These are phyloP conservation scores for Diorhabda carinulata DNA, from an alignment of 1,140 invertebrate genomes.

Conservation along the genomic window DNA sequence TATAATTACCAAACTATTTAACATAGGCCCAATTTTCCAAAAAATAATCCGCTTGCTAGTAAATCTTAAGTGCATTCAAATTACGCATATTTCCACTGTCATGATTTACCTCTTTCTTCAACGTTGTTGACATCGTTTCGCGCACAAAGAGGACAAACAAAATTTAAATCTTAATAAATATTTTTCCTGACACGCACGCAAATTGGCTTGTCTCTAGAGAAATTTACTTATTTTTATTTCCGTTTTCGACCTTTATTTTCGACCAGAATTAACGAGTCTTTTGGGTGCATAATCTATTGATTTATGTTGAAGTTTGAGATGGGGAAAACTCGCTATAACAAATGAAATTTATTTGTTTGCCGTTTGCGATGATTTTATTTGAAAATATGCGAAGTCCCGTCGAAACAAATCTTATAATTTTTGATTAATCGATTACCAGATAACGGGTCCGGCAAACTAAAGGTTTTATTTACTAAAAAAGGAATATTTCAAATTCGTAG, in stretches of 20 bases:
- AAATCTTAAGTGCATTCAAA: too few species aligned
- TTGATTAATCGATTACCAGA: not conserved
- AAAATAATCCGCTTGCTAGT: too few species aligned
- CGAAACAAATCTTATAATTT: conserved; percentile 8
- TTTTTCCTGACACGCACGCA: conserved; percentile 15
- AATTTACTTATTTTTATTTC: conserved; percentile 16
- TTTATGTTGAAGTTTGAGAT: conserved; percentile 7
- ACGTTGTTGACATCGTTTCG: not conserved
- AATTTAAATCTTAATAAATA: conserved; percentile 30
- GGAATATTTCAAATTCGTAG: not conserved
- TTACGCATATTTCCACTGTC: not conserved
- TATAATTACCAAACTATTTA: too few species aligned
- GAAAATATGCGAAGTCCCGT: conserved; percentile 5
- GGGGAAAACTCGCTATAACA: conserved; percentile 9
- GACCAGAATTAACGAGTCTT: conserved; percentile 13
- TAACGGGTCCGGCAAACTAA: not conserved
- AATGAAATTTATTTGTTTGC: conserved; percentile 13
- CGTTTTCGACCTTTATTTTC: conserved; percentile 16
- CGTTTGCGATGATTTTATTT: conserved; percentile 7
- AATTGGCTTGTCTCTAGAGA: conserved; percentile 12
- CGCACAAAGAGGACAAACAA: conserved; percentile 19
- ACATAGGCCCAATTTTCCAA: too few species aligned
- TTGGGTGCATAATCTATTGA: conserved; percentile 12
- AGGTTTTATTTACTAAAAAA: not conserved
- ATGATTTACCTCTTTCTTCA: conserved; percentile 7